Conservation (phyloP, 2,797 vertebrate species). For the Gobionotothen gibberifrons region DNA sequence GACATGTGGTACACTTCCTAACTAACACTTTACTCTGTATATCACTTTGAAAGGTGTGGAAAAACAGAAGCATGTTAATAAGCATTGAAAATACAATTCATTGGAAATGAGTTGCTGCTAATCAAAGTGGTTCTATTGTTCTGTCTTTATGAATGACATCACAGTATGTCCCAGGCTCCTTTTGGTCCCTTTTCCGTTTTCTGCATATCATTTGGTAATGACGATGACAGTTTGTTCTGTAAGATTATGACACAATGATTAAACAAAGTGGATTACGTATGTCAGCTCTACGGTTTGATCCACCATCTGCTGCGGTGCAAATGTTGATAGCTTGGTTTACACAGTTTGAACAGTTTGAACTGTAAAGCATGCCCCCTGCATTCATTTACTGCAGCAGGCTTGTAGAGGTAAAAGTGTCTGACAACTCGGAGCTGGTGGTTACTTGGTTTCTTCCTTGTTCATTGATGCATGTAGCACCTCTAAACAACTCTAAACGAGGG, state of each 20-base stretch:
- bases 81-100: too few species aligned
- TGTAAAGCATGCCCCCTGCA: conserved; percentile 14
- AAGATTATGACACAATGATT: conserved; percentile 38
- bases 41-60: not conserved
- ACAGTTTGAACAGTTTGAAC: conserved; percentile 12
- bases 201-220: conserved; percentile 34
- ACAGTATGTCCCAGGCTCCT: not conserved
- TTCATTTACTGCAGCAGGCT: conserved; percentile 2
- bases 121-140: not conserved
- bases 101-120: not conserved
- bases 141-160: conserved; percentile 11
- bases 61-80: not conserved
- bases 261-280: conserved; percentile 51
- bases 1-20: not conserved
- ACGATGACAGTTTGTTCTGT: conserved; percentile 32
- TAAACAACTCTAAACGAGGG: conserved; percentile 31
- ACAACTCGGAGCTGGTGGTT: conserved; percentile 18
- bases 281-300: conserved; percentile 35
- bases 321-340: conserved; percentile 39
- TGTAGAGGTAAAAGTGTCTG: not conserved
- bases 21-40: not conserved
- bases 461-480: conserved; percentile 27
- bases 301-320: conserved; percentile 45
- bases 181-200: conserved; percentile 21
- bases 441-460: conserved; percentile 1